Percentiles rank a stretch among this genome's conserved stretches.
These are phyloP conservation scores for Antitype chi DNA, from an alignment of 2,888 invertebrate species.

Conservation along the genomic window DNA sequence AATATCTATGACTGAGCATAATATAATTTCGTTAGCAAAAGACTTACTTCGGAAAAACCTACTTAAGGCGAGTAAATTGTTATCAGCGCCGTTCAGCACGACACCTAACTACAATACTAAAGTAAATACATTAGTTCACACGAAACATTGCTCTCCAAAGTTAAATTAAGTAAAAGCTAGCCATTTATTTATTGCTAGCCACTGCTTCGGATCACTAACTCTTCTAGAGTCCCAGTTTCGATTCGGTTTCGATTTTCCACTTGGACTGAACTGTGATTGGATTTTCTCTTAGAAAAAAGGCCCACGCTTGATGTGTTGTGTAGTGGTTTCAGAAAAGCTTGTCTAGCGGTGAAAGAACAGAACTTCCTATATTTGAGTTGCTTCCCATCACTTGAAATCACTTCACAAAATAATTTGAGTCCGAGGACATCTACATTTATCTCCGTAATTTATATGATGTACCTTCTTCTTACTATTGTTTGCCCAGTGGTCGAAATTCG, in stretches of 20 bases:
- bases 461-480: no score
- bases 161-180: constrained; percentile 34
- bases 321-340: constrained; percentile 1
- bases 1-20: not conserved
- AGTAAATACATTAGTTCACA: not conserved
- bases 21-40: not conserved
- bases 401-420: not conserved
- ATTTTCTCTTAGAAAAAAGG: constrained; percentile 21
- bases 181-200: constrained; percentile 35
- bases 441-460: not conserved
- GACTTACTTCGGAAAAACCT: not conserved
- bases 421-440: not conserved
- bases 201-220: constrained; percentile 35
- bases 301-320: not conserved
- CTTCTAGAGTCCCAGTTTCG: constrained; percentile 27
- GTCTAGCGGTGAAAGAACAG: not conserved
- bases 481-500: no score
- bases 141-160: constrained; percentile 18
- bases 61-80: not conserved
- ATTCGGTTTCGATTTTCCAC: constrained; percentile 48
- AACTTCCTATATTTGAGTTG: not conserved
- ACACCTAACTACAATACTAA: not conserved
- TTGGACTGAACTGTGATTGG: constrained; percentile 38
- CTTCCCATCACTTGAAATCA: not conserved
- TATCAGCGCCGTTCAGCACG: not conserved